phyloP scores from a whole-genome alignment of 2,797 vertebrate genomes.

The Orestias chungarensis region DNA sequence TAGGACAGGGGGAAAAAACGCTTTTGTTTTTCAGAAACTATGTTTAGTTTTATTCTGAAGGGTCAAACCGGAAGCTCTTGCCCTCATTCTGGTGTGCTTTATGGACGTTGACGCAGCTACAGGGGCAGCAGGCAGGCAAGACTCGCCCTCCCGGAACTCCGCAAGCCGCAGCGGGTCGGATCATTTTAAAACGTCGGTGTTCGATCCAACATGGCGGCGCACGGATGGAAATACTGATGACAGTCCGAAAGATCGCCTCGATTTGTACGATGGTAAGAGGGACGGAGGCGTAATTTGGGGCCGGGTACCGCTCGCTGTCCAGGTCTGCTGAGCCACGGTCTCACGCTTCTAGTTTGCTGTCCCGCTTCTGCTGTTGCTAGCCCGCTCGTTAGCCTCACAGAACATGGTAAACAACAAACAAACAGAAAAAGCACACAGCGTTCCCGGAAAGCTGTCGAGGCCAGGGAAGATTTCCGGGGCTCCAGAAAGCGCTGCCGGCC shows the following conservation, averaged over 20 bases:
- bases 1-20: neutral
- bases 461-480: neutral
- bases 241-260: conserved; percentile 95
- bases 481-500: accelerated
- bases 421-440: conserved; percentile 37
- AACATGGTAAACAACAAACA: conserved; percentile 45
- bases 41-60: neutral
- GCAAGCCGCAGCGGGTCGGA: conserved; percentile 81
- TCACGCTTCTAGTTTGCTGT: conserved; percentile 26
- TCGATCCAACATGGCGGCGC: conserved; percentile 87
- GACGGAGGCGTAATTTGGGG: neutral
- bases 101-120: neutral
- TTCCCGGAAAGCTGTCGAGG: conserved; percentile 51
- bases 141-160: conserved; percentile 66
- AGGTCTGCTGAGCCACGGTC: neutral
- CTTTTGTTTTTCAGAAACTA: neutral
- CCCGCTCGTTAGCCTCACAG: conserved; percentile 51
- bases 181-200: conserved; percentile 77
- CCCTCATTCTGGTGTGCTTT: neutral
- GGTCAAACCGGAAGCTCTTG: neutral
- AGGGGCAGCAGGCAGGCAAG: conserved; percentile 25
- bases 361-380: conserved; percentile 32
- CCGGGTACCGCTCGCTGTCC: neutral
- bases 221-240: conserved; percentile 95
- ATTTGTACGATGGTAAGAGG: conserved; percentile 94